Evolutionary conservation across 2,113 vertebrate species (phyloP).

Genomic region (Holacanthus passer): DNA sequence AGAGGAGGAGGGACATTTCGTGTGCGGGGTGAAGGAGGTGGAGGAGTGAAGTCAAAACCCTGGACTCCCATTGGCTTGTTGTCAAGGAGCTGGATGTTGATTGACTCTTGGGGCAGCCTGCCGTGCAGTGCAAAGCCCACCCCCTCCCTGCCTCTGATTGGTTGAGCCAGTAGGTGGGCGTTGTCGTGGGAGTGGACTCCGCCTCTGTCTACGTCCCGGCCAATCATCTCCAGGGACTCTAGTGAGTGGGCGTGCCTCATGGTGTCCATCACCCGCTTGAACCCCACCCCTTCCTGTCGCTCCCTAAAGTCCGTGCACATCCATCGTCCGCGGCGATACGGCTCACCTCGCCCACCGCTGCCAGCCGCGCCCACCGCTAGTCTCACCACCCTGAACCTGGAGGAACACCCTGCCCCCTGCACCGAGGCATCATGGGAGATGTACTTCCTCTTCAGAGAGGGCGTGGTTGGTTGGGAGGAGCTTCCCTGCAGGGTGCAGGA

Average conservation of each 20-base stretch:
- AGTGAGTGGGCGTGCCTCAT: constrained; percentile 88
- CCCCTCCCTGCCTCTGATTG: constrained; percentile 9
- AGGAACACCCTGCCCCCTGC: constrained; percentile 48
- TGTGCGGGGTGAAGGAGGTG: constrained; percentile 34
- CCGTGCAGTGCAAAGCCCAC: constrained; percentile 39
- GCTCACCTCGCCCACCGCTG: constrained; percentile 79
- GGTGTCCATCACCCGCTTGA: constrained; percentile 81
- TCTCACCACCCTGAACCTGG: constrained; percentile 89
- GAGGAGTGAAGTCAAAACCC: constrained; percentile 25
- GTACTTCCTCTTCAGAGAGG: constrained; percentile 66
- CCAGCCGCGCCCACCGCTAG: constrained; percentile 68
- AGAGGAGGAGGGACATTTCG: constrained; percentile 74
- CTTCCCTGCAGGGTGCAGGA: constrained; percentile 54
- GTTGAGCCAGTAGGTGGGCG: constrained; percentile 56
- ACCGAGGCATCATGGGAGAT: constrained; percentile 57
- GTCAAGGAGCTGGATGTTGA: constrained; percentile 60
- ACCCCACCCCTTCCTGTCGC: constrained; percentile 75
- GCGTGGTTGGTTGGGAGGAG: constrained; percentile 79
- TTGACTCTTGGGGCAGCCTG: constrained; percentile 56
- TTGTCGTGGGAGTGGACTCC: constrained; percentile 69
- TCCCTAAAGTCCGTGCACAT: constrained; percentile 88
- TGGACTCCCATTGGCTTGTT: not conserved
- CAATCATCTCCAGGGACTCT: constrained; percentile 86
- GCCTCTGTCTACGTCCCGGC: constrained; percentile 48
- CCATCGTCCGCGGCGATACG: constrained; percentile 89